Base-by-base conservation (phyloP, 2,113 vertebrate species). In the Muntiacus muntjak region DNA sequence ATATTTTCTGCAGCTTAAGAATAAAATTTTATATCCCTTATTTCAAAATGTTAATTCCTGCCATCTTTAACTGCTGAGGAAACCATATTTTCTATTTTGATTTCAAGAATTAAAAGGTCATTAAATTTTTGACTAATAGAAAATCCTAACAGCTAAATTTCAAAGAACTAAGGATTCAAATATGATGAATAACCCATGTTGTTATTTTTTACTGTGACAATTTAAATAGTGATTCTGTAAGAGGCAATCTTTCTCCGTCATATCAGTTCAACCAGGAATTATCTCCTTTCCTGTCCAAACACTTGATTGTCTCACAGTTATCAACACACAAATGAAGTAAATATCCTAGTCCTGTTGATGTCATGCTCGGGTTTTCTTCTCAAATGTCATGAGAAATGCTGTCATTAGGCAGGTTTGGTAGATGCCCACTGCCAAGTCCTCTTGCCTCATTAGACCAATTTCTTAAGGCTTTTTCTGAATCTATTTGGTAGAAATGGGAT, bases 1-100 rank as follows among this genome's bases (percentile, higher is more conserved):
- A 30, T 83, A 88, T 89, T 95, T 97, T 91, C 88, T 95, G 25
- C 43, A 71, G 58, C 52, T 94, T 97, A 86, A 81, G 25, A 92
- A 95, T 90, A 91, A 95, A 93, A 74, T 55, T 81, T 84, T 52
- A 52, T 55, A 81, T 87, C 30, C 58, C 11, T 43, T 71, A 8
- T 83, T 91, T 91, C 17, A 97, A 96, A 91, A 82, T 62, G 4
- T 21, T 62, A 87, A 92, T 89, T 88, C 45, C 3, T 30, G 0
- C 55, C 19, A 47, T 90, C 54, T 90, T 83, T 79, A 96, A 10
- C 40, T 55, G 76, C 28, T 47, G 7, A 71, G n/a, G 28, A 12
- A 67, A 96, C 26, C 3, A 55, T 82, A 78, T 81, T 87, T 89
- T 93, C 14, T 36, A 40, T 55, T 83, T 85, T 71, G 55, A 98